These are phyloP conservation scores for Latrodectus geometricus DNA, from an alignment of 1,140 invertebrate species.

Conservation along the genomic window DNA sequence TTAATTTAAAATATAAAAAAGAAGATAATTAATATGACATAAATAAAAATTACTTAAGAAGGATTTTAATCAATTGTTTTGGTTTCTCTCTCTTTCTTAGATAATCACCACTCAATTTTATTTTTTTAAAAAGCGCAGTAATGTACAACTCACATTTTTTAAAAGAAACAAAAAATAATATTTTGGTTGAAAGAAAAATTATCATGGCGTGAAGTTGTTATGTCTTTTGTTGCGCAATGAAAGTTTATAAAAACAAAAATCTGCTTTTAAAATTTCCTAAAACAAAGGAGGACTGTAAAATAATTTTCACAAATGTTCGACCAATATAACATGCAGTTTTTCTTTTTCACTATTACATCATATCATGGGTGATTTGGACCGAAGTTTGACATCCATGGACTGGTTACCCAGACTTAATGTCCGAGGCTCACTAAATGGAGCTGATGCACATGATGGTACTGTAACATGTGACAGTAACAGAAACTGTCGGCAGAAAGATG, in stretches of 20 bases:
- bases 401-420: constrained; percentile 73
- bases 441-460: constrained; percentile 62
- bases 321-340: constrained; percentile 20
- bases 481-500: constrained; percentile 67
- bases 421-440: constrained; percentile 65
- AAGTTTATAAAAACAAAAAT: constrained; percentile 9
- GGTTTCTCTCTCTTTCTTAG: too few relatives aligned
- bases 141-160: constrained; percentile 33
- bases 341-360: constrained; percentile 7
- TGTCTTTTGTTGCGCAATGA: constrained; percentile 54
- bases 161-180: constrained; percentile 30
- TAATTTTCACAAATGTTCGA: background rate
- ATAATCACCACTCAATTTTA: too few relatives aligned
- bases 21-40: too few relatives aligned
- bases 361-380: constrained; percentile 70
- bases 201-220: constrained; percentile 57
- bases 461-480: constrained; percentile 44
- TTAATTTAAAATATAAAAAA: too few relatives aligned
- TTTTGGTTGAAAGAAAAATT: constrained; percentile 59
- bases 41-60: too few relatives aligned
- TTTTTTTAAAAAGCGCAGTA: constrained; percentile 16
- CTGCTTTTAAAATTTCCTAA: background rate
- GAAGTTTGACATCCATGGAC: constrained; percentile 73
- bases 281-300: background rate
- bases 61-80: too few relatives aligned